Evolutionary conservation across 2,797 vertebrate species (phyloP), one percentile per base, ranked within the genome.

Genomic region (Tympanoctomys barrerae): DNA sequence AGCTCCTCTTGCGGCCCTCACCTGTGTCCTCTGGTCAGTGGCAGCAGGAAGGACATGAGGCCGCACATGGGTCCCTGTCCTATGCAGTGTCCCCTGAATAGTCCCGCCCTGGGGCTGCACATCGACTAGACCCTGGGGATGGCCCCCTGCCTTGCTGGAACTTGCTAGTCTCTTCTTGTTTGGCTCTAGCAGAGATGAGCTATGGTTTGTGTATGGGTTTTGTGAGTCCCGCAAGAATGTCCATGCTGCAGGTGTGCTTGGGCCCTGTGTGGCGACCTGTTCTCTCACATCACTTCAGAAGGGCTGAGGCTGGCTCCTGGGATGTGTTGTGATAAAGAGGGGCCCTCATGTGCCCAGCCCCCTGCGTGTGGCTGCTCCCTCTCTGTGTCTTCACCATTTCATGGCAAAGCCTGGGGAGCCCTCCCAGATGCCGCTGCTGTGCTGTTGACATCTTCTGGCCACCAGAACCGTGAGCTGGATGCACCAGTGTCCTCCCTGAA

Each of bases 51-150:
- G 61, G 66, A n/a, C 19, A 10, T 2, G 7, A 57, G 70, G 28
- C 21, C 1, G 0, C 7, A 1, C 21, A 0, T 52, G 19, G 75
- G 22, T 26, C 39, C 24, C 80, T 49, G 64, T 39, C 1, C 8
- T 52, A 18, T 36, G 28, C 64, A 36, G 79, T 24, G n/a, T 39
- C 12, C 12, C 28, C 7, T 62, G 61, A 10, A 16, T 2, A 24
- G 7, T 10, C 62, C 18, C 24, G 31, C 22, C 33, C 33, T 3
- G 22, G 11, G 13, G 49, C 24, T 26, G 21, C 10, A 46, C 0
- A 33, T 2, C 19, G 36, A 13, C 71, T 46, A 28, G 54, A 39
- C 42, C 59, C 33, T 0, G 4, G 24, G 59, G 11, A n/a, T 10
- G 24, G 59, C 28, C 14, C 24, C 28, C 14, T 33, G 33, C 80